Evolutionary conservation across 2,797 vertebrate genomes (phyloP).

Genomic region (Alauda arvensis): DNA sequence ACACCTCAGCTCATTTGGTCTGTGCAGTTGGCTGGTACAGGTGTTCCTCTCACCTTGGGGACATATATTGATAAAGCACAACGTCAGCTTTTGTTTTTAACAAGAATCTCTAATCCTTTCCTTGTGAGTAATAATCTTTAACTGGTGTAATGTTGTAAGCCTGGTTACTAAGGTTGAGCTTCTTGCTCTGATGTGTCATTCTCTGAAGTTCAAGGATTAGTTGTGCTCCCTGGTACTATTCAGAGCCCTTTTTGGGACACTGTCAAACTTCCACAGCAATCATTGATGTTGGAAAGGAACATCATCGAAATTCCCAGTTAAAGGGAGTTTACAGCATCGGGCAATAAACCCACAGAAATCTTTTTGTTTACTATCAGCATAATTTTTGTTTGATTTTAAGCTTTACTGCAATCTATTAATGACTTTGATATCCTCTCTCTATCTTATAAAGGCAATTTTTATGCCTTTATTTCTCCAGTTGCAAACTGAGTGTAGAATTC

Average conservation of each 20-base stretch:
- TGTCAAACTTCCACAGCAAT: not conserved
- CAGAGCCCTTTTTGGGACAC: not conserved
- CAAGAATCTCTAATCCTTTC: not conserved
- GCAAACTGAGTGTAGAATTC: not conserved
- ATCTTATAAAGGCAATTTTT: not conserved
- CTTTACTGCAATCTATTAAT: not conserved
- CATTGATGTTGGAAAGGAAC: not conserved
- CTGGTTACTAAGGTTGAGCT: not conserved
- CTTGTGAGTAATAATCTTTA: constrained; percentile 9
- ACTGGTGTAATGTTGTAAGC: not conserved
- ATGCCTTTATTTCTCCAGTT: not conserved
- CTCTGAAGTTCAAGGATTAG: not conserved
- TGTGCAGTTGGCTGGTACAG: not conserved
- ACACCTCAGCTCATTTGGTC: not conserved
- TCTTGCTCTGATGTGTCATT: not conserved
- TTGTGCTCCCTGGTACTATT: not conserved
- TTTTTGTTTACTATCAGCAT: not conserved
- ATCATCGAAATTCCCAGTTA: not conserved
- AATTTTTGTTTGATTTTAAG: not conserved
- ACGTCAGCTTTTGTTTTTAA: constrained; percentile 24
- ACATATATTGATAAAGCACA: not conserved
- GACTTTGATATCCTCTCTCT: not conserved
- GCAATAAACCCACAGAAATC: not conserved
- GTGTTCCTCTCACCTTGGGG: not conserved
- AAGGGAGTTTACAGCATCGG: not conserved